These are phyloP conservation scores for Drosophila parthenogenetica DNA, from an alignment of 2,888 invertebrate genomes.

Conservation along the genomic window DNA sequence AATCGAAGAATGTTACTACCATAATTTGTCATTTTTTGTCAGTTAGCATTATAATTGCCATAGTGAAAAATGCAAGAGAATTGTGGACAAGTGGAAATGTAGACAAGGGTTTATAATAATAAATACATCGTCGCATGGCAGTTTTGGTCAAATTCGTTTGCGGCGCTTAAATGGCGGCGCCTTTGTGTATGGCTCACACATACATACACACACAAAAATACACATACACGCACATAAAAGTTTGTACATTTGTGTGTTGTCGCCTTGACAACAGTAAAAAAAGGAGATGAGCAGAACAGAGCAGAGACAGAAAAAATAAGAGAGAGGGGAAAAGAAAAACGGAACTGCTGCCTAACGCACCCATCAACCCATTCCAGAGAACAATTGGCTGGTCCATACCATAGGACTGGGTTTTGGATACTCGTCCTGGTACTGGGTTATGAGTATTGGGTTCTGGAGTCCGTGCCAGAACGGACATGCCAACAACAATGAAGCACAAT, in stretches of 20 bases:
- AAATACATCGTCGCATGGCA: constrained; percentile 30
- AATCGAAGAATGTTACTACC: constrained; percentile 32
- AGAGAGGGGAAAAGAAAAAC: constrained; percentile 37
- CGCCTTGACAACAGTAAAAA: constrained; percentile 76
- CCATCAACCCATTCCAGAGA: constrained; percentile 28
- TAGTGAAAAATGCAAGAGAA: constrained; percentile 21
- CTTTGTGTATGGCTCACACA: constrained; percentile 52
- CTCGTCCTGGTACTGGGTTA: constrained; percentile 19
- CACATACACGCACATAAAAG: constrained; percentile 28
- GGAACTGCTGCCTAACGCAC: constrained; percentile 71
- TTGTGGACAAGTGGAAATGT: constrained; percentile 33
- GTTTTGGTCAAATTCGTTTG: constrained; percentile 49
- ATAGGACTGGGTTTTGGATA: constrained; percentile 34
- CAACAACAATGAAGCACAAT: constrained; percentile 63
- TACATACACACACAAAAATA: constrained; percentile 49
- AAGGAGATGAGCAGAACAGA: constrained; percentile 20
- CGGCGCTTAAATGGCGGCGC: constrained; percentile 69
- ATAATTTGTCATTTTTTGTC: constrained; percentile 77
- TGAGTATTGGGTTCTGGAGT: constrained; percentile 52
- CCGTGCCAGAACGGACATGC: constrained; percentile 79
- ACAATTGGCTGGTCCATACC: constrained; percentile 42
- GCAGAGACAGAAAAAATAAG: constrained; percentile 23
- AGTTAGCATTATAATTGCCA: constrained; percentile 67
- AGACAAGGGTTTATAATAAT: constrained; percentile 33
- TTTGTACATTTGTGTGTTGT: constrained; percentile 46